A percentile compares a stretch with the other conserved stretches of the same genome.
Evolutionary conservation across 2,888 invertebrate genomes (phyloP).

Genomic region (Taphrorychus bicolor): DNA sequence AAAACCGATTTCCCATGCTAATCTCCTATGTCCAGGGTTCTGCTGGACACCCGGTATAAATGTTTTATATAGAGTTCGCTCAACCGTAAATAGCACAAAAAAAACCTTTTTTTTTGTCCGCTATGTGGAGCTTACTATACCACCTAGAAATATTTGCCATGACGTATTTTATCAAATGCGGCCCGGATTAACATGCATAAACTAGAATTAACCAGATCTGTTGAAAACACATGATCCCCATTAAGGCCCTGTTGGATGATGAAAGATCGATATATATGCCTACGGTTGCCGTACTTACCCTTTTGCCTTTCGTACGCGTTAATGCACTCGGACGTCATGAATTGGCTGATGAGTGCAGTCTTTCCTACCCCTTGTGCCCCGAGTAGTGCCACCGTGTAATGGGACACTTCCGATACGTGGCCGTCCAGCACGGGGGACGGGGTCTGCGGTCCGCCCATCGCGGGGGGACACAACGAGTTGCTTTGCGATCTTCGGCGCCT

Average conservation of each 20-base stretch:
- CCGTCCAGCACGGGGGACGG: conserved; percentile 58
- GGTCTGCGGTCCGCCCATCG: conserved; percentile 47
- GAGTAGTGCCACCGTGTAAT: conserved; percentile 76
- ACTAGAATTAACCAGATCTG: neutral
- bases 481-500: conserved; percentile 83
- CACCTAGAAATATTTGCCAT: neutral
- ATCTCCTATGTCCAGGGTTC: no score
- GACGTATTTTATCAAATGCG: neutral
- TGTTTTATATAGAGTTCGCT: no score
- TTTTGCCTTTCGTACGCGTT: conserved; percentile 90
- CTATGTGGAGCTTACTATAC: no score
- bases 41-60: no score
- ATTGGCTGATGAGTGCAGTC: conserved; percentile 84
- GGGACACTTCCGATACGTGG: conserved; percentile 57
- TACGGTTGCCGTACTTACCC: conserved; percentile 68
- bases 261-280: no score
- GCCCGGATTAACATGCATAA: neutral
- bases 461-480: conserved; percentile 76
- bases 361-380: conserved; percentile 86
- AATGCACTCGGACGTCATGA: conserved; percentile 93
- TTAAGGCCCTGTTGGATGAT: no score
- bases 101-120: no score
- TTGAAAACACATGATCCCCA: no score
- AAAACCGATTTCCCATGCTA: no score
- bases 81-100: no score